Evolutionary conservation across 2,113 vertebrate species (phyloP), one percentile per base, ranked within the genome.

Genomic region (Alces alces): DNA sequence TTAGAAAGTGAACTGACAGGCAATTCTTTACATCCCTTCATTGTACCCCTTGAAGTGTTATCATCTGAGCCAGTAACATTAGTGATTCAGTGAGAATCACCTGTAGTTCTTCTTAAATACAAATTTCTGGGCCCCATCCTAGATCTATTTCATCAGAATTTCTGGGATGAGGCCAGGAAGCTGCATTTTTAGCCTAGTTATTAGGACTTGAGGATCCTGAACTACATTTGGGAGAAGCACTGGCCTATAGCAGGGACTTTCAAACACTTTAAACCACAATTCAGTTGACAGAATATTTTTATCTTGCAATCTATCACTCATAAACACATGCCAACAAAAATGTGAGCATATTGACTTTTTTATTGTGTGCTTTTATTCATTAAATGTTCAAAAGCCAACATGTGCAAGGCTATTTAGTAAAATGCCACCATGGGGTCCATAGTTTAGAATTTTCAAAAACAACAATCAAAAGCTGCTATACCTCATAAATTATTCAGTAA

Each of bases 401-500:
- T 16, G 0, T 16, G 13, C 5, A 95, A 57, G 97, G 98, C 87
- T 14, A 79, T 60, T 78, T 76, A 93, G 50, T 7, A 82, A 94
- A 97, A 94, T 64, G 80, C 73, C 76, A 95, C 64, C n/a, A 60
- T 4, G 50, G n/a, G 1, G 80, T 90, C 27, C 30, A 70, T 39
- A 66, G 86, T 6, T 88, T 95, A 93, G 15, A 90, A 93, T 90
- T 85, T 82, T 57, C 25, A 89, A 78, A 87, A 93, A 89, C 43
- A 82, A 25, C 6, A 30, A 9, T 36, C 57, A 12, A 2, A 91
- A 96, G 84, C 30, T 95, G 39, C 23, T 84, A 3, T 3, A 21
- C 96, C 60, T 60, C 55, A 47, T 91, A 97, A 98, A 98, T 97
- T 47, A 96, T 12, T 4, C 70, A 90, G 52, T 61, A 90, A 80